These are phyloP conservation scores for Strix aluco DNA, from an alignment of 2,113 vertebrate species.

Conservation along the genomic window DNA sequence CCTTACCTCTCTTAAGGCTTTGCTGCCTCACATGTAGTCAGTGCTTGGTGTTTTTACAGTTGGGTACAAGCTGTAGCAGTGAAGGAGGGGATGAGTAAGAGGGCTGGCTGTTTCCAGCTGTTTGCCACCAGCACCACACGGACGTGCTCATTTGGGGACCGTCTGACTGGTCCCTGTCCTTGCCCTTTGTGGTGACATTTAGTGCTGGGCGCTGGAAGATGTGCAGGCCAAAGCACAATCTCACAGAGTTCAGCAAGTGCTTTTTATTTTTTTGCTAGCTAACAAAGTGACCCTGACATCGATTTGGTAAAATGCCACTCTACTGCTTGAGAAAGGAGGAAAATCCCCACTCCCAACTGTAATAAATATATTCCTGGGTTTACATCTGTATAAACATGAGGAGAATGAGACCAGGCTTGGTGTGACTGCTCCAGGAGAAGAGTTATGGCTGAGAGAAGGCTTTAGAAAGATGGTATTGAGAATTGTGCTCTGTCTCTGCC, in stretches of 20 bases:
- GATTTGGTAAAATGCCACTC: neutral
- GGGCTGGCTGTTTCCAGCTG: neutral
- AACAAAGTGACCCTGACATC: neutral
- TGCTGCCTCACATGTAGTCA: neutral
- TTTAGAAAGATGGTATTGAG: neutral
- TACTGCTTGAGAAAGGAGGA: neutral
- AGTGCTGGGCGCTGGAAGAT: neutral
- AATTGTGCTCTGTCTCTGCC: neutral
- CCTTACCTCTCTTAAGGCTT: neutral
- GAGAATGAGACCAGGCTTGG: neutral
- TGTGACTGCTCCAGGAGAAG: neutral
- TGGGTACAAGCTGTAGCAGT: neutral
- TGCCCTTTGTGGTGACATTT: neutral
- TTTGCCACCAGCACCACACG: neutral
- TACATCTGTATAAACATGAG: neutral
- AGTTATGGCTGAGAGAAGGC: neutral
- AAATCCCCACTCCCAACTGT: neutral
- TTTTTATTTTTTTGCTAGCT: neutral
- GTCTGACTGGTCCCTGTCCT: accelerated
- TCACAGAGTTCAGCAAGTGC: neutral
- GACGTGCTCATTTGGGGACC: neutral
- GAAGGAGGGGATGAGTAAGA: neutral
- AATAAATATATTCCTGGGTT: neutral
- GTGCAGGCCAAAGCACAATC: neutral
- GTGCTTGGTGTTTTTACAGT: neutral